Evolutionary conservation across 1,140 invertebrate genomes (phyloP).

Genomic region (Heliothis virescens): DNA sequence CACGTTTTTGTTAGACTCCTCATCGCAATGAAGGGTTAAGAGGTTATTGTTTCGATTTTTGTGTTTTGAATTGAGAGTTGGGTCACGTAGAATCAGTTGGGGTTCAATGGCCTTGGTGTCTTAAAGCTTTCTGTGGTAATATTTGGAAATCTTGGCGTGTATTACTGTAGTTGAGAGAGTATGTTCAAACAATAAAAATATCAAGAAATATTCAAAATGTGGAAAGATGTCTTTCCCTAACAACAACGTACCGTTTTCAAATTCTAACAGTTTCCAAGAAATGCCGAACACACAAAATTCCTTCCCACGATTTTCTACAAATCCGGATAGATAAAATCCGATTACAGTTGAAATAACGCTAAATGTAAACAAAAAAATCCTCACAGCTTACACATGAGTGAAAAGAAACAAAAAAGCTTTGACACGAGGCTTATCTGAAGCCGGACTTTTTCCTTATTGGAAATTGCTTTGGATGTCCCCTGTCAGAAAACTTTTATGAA

Average conservation of each 20-base stretch:
- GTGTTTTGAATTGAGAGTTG: not conserved
- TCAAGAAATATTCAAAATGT: no score
- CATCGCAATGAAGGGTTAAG: constrained; percentile 34
- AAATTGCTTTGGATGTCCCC: constrained; percentile 34
- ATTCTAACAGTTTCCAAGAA: no score
- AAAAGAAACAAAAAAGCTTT: constrained; percentile 38
- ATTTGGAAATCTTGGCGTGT: no score
- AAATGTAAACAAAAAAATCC: constrained; percentile 15
- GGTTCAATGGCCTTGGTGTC: no score
- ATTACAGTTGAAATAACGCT: constrained; percentile 2
- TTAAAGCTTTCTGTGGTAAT: no score
- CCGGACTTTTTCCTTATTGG: constrained; percentile 34
- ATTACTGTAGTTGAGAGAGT: no score
- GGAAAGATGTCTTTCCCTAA: no score
- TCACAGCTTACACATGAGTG: constrained; percentile 16
- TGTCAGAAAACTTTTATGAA: constrained; percentile 40
- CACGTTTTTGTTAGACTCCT: constrained; percentile 25
- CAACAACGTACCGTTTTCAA: no score
- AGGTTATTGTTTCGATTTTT: not conserved
- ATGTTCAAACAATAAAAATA: no score
- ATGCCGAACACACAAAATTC: not conserved
- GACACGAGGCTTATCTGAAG: constrained; percentile 30
- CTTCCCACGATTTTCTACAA: not conserved
- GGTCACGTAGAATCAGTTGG: not conserved
- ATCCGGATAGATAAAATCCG: constrained; percentile 1